Evolutionary conservation across 2,888 invertebrate genomes (phyloP), one percentile per base, ranked within the genome.

Genomic region (Neria commutata): DNA sequence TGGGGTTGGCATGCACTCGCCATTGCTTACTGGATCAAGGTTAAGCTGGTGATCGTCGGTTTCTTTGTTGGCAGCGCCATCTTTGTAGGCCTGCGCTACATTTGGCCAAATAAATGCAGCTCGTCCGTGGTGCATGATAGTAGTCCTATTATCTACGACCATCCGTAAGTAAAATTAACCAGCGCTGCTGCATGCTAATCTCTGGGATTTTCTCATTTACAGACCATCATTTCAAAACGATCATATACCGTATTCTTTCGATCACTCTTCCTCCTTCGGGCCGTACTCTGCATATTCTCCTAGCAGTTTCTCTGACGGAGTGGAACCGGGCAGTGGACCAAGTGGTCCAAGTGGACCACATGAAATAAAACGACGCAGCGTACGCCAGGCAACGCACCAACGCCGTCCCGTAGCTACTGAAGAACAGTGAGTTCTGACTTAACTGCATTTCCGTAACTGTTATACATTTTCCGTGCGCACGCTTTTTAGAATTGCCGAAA

Each of bases 1-100:
- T 80, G 77, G 75, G 79, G 74, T 14, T 63, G 72, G 48, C 69
- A 73, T 50, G 75, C 80, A 2, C 54, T 81, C 56, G 80, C 76
- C 1, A 74, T 80, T 52, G 74, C 81, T 26, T 81, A 79, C 53
- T 78, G 77, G 73, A 67, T 81, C 17, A 81, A 81, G 67, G 74
- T 81, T 21, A 81, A 81, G 64, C 69, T 80, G 23, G 71, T 80
- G 1, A 71, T 81, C 29, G 77, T 80, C 6, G 75, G 77, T 19
- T 80, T 81, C 68, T 72, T 81, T 61, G 67, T 81, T 54, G 82
- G 80, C 24, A 77, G 77, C 25, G 79, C 81, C 2, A 64, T 81
- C 14, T 77, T 76, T 17, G 66, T 77, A 68, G 81, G 79, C 2
- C 62, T 78, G 21, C 74, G 75, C 34, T 78, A 80, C 52, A 64